Percentiles rank a stretch among this genome's conserved stretches.
Conservation (phyloP, 2,797 vertebrate species). For the Macroramphosus scolopax region DNA sequence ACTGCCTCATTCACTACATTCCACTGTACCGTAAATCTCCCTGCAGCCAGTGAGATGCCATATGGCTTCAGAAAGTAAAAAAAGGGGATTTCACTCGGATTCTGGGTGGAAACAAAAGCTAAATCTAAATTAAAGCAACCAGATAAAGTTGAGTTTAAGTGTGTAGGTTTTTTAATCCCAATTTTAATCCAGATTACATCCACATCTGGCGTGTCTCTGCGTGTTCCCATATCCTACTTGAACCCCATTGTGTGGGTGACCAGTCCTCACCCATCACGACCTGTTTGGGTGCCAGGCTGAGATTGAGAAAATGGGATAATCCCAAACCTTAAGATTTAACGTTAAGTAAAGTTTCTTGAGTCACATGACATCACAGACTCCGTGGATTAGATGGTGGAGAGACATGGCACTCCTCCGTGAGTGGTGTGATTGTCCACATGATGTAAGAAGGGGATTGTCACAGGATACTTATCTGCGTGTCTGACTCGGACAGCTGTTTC, state of each 20-base stretch:
- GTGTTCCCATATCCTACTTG: conserved; percentile 25
- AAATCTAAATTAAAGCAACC: conserved; percentile 37
- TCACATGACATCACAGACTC: background rate
- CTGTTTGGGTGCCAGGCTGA: conserved; percentile 12
- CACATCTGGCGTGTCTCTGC: conserved; percentile 60
- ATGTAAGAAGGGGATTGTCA: conserved; percentile 48
- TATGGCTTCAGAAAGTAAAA: conserved; percentile 13
- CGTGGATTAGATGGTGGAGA: conserved; percentile 3
- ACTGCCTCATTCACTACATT: conserved; percentile 12
- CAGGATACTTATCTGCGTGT: conserved; percentile 21
- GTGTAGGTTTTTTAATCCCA: conserved; percentile 55
- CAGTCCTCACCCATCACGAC: background rate
- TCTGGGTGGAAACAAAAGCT: background rate
- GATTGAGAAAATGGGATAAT: conserved; percentile 6
- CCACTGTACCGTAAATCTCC: conserved; percentile 16
- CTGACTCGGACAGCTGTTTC: conserved; percentile 34
- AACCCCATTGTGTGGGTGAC: conserved; percentile 3
- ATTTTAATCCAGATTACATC: conserved; percentile 69
- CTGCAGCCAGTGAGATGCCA: conserved; percentile 21
- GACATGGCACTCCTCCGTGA: conserved; percentile 2
- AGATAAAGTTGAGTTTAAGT: conserved; percentile 35
- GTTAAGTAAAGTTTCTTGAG: conserved; percentile 4
- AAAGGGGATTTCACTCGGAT: conserved; percentile 19
- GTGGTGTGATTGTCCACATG: conserved; percentile 26
- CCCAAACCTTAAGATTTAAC: conserved; percentile 12